Percentiles rank a stretch among this genome's conserved stretches.
phyloP scores from a whole-genome alignment of 2,888 invertebrate species.

The Neoscelio sp. region DNA sequence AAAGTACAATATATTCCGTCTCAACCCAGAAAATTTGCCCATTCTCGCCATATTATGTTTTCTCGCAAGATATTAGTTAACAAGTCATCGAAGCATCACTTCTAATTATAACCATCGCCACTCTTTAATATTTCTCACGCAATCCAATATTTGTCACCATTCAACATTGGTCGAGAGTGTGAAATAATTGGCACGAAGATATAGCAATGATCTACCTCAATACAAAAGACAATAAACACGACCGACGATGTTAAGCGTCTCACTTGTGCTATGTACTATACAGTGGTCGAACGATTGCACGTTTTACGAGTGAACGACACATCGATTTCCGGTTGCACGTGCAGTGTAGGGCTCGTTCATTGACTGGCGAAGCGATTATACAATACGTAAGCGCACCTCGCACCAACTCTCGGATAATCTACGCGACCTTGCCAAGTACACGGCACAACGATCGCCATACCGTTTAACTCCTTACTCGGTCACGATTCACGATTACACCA shows the following conservation, averaged over 20 bases:
- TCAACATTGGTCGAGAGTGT: slow-evolving; percentile 35
- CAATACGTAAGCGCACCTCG: slow-evolving; percentile 60
- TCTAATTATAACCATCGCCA: no score
- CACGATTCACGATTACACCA: slow-evolving; percentile 74
- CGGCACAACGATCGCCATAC: slow-evolving; percentile 58
- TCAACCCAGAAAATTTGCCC: no score
- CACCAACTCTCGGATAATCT: slow-evolving; percentile 71
- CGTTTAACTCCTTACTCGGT: slow-evolving; percentile 71
- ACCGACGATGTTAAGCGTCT: slow-evolving; percentile 44
- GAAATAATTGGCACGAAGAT: slow-evolving; percentile 36
- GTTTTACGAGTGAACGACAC: slow-evolving; percentile 65
- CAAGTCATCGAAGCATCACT: no score
- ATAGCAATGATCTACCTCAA: slow-evolving; percentile 35
- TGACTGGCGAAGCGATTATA: slow-evolving; percentile 63
- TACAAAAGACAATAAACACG: slow-evolving; percentile 50
- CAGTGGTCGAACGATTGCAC: slow-evolving; percentile 55
- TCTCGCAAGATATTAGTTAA: no score
- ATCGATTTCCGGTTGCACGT: slow-evolving; percentile 64
- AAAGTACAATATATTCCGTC: no score
- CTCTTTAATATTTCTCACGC: slow-evolving; percentile 7
- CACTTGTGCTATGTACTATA: slow-evolving; percentile 9
- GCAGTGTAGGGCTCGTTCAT: slow-evolving; percentile 62
- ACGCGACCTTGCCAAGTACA: slow-evolving; percentile 76
- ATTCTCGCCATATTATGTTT: no score
- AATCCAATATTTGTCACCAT: slow-evolving; percentile 31